phyloP scores from a whole-genome alignment of 2,797 vertebrate genomes.

The Myripristis jacobus region DNA sequence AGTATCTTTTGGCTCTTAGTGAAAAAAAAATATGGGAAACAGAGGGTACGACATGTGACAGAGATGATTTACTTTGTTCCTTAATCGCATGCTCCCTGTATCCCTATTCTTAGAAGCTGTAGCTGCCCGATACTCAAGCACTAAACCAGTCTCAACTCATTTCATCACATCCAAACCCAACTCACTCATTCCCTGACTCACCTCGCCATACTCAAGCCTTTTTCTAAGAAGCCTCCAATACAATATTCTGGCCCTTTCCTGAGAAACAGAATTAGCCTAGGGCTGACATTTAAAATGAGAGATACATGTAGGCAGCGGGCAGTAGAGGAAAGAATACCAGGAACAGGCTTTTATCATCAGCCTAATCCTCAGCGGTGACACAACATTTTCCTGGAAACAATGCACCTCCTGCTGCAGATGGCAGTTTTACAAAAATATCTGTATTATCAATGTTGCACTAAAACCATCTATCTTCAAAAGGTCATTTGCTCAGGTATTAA shows the following conservation, averaged over 20 bases:
- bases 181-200: conserved; percentile 19
- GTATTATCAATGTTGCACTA: background rate
- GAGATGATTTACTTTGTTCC: conserved; percentile 27
- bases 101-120: conserved; percentile 42
- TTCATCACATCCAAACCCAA: conserved; percentile 29
- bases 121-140: background rate
- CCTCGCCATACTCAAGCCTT: background rate
- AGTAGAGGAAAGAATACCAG: conserved; percentile 29
- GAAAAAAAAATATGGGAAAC: conserved; percentile 4
- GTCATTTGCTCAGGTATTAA: conserved; percentile 17
- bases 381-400: conserved; percentile 42
- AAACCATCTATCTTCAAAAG: conserved; percentile 6
- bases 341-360: conserved; percentile 47
- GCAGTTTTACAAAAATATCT: conserved; percentile 24
- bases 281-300: conserved; percentile 54
- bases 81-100: conserved; percentile 21
- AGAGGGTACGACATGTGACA: background rate
- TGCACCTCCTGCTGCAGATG: background rate
- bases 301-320: background rate
- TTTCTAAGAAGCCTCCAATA: conserved; percentile 22
- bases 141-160: conserved; percentile 39
- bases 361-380: conserved; percentile 35
- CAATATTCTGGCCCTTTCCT: conserved; percentile 21
- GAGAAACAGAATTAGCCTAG: conserved; percentile 41
- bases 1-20: background rate